A percentile compares a stretch with the other conserved stretches of the same genome.
Conservation (phyloP, 2,113 vertebrate genomes). For the Trogon surrucura region DNA sequence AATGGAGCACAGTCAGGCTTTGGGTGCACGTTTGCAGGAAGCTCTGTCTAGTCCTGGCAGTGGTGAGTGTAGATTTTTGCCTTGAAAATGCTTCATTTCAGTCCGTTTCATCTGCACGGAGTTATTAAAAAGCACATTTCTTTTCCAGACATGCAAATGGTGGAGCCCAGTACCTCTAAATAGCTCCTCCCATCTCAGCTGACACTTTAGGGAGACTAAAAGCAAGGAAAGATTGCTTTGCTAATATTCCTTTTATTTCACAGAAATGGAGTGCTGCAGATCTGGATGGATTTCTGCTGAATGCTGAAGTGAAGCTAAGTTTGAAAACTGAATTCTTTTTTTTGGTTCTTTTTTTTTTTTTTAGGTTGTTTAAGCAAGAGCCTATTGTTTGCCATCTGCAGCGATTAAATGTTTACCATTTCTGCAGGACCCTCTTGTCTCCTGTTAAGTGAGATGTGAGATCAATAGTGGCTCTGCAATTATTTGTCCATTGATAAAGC, state of each 20-base stretch:
- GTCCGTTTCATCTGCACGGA: not conserved
- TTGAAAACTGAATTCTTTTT: not conserved
- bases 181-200: not conserved
- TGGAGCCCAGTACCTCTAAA: not conserved
- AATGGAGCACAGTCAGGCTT: not conserved
- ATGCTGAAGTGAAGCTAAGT: not conserved
- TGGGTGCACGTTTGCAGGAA: not conserved
- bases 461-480: slow-evolving; percentile 80
- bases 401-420: slow-evolving; percentile 71
- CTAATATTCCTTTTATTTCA: not conserved
- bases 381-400: not conserved
- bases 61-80: not conserved
- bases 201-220: not conserved
- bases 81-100: not conserved
- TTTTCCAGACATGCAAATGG: not conserved
- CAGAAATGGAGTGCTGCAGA: not conserved
- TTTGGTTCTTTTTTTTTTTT: not conserved
- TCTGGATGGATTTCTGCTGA: not conserved
- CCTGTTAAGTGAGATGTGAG: slow-evolving; percentile 57
- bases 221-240: not conserved
- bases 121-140: not conserved
- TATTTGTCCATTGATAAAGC: slow-evolving; percentile 83
- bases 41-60: not conserved
- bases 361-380: not conserved
- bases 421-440: slow-evolving; percentile 73